Conservation (phyloP, 2,797 vertebrate species). For the Microctenopoma stevenorrisi region DNA sequence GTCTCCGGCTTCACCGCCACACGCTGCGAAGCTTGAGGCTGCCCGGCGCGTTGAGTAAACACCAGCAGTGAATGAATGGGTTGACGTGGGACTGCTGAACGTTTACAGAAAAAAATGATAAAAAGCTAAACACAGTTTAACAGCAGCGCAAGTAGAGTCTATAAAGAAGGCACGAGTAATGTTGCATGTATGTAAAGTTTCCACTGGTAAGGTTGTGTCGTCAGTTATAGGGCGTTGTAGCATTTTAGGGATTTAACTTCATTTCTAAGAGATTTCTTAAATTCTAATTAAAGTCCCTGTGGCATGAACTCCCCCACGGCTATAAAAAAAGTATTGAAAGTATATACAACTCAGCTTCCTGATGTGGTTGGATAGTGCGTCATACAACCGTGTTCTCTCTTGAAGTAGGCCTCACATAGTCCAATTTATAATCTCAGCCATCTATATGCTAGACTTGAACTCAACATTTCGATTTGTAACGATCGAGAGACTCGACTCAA, state of each 20-base stretch:
- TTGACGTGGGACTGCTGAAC: background rate
- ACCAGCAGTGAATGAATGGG: background rate
- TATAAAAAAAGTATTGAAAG: background rate
- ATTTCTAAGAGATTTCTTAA: background rate
- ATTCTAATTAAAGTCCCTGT: background rate
- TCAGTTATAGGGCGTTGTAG: background rate
- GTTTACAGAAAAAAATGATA: background rate
- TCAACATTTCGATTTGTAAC: constrained; percentile 9
- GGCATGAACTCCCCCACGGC: background rate
- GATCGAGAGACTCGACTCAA: constrained; percentile 15
- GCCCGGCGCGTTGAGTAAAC: background rate
- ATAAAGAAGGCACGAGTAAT: background rate
- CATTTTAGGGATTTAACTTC: background rate
- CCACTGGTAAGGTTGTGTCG: background rate
- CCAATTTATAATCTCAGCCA: constrained; percentile 24
- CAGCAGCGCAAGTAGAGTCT: background rate
- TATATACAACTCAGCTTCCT: constrained; percentile 19
- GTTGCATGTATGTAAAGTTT: background rate
- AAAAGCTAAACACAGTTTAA: background rate
- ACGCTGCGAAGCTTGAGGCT: background rate
- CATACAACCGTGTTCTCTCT: constrained; percentile 23
- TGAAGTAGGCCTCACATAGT: constrained; percentile 14
- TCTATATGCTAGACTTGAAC: constrained; percentile 20
- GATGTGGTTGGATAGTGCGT: constrained; percentile 29
- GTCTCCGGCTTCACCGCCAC: background rate